A percentile compares a stretch with the other conserved stretches of the same genome.
These are phyloP conservation scores for Cheilosia urbana DNA, from an alignment of 2,888 invertebrate genomes.

Conservation along the genomic window DNA sequence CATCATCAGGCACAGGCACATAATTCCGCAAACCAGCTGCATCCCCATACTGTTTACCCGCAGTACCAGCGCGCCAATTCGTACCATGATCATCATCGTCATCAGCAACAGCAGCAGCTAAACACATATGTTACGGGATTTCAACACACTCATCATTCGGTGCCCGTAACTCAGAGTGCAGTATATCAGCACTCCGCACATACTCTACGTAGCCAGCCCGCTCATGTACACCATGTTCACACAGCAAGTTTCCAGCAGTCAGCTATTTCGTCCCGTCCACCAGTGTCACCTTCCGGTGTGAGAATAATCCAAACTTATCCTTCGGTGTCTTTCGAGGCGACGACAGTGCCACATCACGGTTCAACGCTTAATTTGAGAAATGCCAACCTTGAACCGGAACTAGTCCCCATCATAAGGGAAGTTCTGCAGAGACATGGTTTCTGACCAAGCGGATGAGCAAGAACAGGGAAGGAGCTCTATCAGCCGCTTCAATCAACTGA, in stretches of 20 bases:
- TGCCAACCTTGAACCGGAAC: conserved; percentile 52
- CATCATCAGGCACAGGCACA: conserved; percentile 3
- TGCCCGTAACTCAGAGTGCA: conserved; percentile 33
- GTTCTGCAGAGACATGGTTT: conserved; percentile 37
- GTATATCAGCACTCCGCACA: conserved; percentile 43
- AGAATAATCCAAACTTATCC: conserved; percentile 60
- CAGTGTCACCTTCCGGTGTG: conserved; percentile 36
- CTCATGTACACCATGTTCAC: conserved; percentile 22
- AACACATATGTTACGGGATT: conserved; percentile 4
- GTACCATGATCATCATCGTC: conserved; percentile 46
- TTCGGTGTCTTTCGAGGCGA: conserved; percentile 51
- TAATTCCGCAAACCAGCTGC: conserved; percentile 45
- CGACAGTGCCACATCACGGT: conserved; percentile 35
- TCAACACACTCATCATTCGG: conserved; percentile 22
- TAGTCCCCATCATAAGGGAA: conserved; percentile 48
- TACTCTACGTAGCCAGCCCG: conserved; percentile 16
- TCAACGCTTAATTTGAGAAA: conserved; percentile 49
- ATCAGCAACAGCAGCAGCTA: conserved; percentile 10
- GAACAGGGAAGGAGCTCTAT: no score
- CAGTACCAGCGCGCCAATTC: conserved; percentile 36
- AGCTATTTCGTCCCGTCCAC: conserved; percentile 14
- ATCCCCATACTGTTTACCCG: conserved; percentile 60
- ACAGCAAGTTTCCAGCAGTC: conserved; percentile 46
- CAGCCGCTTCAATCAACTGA: conserved; percentile 1
- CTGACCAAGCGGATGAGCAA: conserved; percentile 5